Evolutionary conservation across 2,113 vertebrate genomes (phyloP), one percentile per base, ranked within the genome.

Genomic region (Chamaetylas fuelleborni): DNA sequence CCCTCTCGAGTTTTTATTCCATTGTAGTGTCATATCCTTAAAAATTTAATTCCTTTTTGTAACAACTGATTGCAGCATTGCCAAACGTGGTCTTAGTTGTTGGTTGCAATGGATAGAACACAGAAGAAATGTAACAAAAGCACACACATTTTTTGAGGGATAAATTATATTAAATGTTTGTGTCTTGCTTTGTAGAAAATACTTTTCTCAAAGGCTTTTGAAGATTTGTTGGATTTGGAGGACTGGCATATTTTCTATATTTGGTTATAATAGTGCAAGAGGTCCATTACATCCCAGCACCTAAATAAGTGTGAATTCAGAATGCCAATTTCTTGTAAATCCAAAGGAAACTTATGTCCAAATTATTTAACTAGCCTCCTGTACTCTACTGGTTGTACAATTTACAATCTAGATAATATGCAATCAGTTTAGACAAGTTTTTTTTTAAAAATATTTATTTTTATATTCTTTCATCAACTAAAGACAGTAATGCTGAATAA

Each of bases 401-500:
- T 76, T 50, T 81, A 61, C 56, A 81, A 47, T 64, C 12, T 42
- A 67, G 22, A 43, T 64, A 45, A 73, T 23, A 69, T 64, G 36
- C 11, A 61, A n/a, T 53, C 17, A 26, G 9, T 82, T 65, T 62
- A n/a, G 50, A 42, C 4, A 16, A 3, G 7, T 84, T 90, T 88
- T 79, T 8, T 47, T 47, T 23, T 23, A 11, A 22, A 24, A 24
- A 19, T 78, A 4, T 80, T 50, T 51, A 7, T 66, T 73, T 74
- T 73, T 26, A 8, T 7, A 9, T 31, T 88, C 34, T 92, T 60
- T 72, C 66, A 82, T 58, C 84, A 76, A 67, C 50, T 40, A 61
- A 90, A 88, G 23, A 93, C 84, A 82, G 81, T 25, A 86, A 61
- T 54, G 61, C n/a, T 84, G 82, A 90, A 91, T 92, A 70, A 71